Base-by-base conservation (phyloP, 1,140 invertebrate species). In the Danaus melanippus region DNA sequence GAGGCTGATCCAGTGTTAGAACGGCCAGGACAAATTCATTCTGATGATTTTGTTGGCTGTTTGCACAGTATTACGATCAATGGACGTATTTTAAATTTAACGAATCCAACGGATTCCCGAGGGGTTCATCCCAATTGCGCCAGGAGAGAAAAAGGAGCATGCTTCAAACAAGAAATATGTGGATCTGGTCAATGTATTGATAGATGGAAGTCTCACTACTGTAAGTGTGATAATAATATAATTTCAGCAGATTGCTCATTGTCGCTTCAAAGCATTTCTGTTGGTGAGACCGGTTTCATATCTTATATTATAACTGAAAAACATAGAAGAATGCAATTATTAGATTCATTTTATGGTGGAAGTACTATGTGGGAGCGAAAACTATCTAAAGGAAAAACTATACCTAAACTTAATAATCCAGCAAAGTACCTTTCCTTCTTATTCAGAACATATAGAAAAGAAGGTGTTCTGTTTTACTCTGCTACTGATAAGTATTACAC, bases 21-120 rank as follows among this genome's bases (percentile, higher is more conserved):
- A 79, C 89, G 95, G 52, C 93, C 94, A 0, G 95, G 94, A 0
- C 95, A 97, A 87, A 91, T 98, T 15, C 92, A 93, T 60, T 94
- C 95, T 0, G 96, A 98, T 72, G 96, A 98, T 78, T 92, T 98
- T 50, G 92, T 98, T 41, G 97, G 97, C 2, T 98, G 97, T 71
- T 90, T 98, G 50, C 95, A 97, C 67, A 96, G 95, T 60, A 92
- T 98, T 0, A 91, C 92, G 0, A 91, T 98, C 40, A 97, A 97
- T 73, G 96, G 96, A 8, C 88, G 94, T 9, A 79, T 90, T 0
- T 69, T 97, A 1, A 96, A 97, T 71, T 77, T 97, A 49, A 93
- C 92, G 12, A 91, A 90, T 65, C 94, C 96, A 0, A 60, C 96
- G 0, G 83, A 91, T 12, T 92, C 93, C 1, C 84, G 91, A 12